Evolutionary conservation across 2,888 invertebrate species (phyloP), one percentile per base, ranked within the genome.

Genomic region (Zonitis immaculata): DNA sequence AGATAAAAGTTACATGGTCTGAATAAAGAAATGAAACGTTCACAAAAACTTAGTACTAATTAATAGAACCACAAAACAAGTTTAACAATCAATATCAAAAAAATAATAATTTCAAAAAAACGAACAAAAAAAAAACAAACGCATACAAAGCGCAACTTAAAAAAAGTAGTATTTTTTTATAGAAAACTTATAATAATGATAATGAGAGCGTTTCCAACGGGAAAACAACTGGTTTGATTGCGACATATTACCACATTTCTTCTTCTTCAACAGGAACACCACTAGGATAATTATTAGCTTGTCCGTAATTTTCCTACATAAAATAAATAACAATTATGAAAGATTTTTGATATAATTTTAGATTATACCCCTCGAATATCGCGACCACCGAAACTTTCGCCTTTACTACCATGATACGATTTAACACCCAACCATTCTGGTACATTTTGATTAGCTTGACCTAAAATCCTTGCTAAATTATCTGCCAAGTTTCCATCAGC

Each of bases 401-500:
- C 73, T 39, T 71, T 77, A 30, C 78, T 79, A 3, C 74, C 76
- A 0, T 68, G 82, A 56, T 78, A 78, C 66, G 78, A 78, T 4
- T 78, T 77, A 20, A 73, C 73, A 27, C 73, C 75, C 68, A 94
- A 70, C 80, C 88, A 94, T 6, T 86, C 85, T 0, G 96, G 96
- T 6, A 95, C 64, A 0, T 80, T 71, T 71, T 95, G 94, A 0
- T 82, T 82, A 0, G 95, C 90, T 71, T 90, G 88, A 50, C 81
- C 78, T 16, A 96, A 76, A 47, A 92, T 89, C 66, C 83, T 85
- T 0, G 87, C 81, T 32, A 96, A 77, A 58, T 84, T 83, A 0
- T 77, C 74, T 0, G 83, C 82, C 1, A 95, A 62, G 0, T 77
- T 76, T 0, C 70, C 55, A 69, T 95, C 91, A 71, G 78, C 0